Percentiles rank a stretch among this genome's conserved stretches.
Conservation (phyloP, 2,113 vertebrate genomes). For the Nannospalax galili region DNA sequence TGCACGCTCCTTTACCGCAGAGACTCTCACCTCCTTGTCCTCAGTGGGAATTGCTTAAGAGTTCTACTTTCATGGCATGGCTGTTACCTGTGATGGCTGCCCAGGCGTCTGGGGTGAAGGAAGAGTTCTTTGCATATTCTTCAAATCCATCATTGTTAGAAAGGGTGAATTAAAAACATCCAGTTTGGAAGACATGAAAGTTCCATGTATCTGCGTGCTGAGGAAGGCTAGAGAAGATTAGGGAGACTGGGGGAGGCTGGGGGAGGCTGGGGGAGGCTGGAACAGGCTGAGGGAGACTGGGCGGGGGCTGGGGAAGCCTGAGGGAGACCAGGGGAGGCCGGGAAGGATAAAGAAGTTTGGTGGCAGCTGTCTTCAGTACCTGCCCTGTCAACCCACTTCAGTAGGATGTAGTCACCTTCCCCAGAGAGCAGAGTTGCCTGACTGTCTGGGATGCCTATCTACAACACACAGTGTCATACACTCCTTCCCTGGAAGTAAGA, state of each 20-base stretch:
- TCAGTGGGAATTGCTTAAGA: background rate
- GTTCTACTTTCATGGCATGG: background rate
- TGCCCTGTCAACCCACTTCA: slow-evolving; percentile 72
- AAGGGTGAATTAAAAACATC: slow-evolving; percentile 57
- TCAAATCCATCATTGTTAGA: slow-evolving; percentile 71
- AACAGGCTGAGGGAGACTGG: no score
- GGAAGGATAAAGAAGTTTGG: rapidly evolving
- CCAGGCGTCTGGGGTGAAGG: slow-evolving; percentile 59
- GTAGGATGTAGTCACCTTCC: slow-evolving; percentile 75
- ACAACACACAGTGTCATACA: background rate
- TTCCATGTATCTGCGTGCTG: slow-evolving; percentile 27
- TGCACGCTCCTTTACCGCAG: no score
- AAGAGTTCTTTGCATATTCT: slow-evolving; percentile 66
- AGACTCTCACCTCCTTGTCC: background rate
- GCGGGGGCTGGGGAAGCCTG: no score
- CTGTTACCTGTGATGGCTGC: background rate
- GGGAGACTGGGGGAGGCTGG: no score
- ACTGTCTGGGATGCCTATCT: slow-evolving; percentile 2
- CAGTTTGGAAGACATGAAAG: background rate
- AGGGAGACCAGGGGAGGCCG: no score
- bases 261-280: no score
- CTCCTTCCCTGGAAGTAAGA: slow-evolving; percentile 17
- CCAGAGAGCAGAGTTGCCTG: slow-evolving; percentile 44
- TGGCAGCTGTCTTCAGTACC: slow-evolving; percentile 72
- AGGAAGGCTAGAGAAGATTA: background rate